Conservation (phyloP, 2,797 vertebrate genomes). For the Gambusia yucatana region DNA sequence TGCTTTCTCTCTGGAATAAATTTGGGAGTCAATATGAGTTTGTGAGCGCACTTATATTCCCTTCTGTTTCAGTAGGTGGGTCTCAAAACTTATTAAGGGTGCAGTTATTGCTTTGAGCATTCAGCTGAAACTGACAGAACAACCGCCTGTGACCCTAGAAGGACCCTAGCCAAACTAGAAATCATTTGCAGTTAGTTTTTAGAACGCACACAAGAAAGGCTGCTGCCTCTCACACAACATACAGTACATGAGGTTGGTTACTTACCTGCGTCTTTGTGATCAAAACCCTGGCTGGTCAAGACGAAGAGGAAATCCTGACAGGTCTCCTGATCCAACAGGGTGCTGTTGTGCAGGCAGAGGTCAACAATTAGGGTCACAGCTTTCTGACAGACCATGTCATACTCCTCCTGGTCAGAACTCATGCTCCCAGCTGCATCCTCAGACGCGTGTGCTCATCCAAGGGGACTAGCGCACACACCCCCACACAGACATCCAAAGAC, state of each 20-base stretch:
- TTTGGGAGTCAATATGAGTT: constrained; percentile 45
- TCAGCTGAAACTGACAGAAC: constrained; percentile 32
- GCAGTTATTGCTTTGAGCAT: constrained; percentile 44
- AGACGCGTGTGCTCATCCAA: constrained; percentile 75
- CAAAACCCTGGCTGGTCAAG: constrained; percentile 71
- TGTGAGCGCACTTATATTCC: constrained; percentile 51
- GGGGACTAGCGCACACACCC: constrained; percentile 65
- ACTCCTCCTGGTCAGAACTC: constrained; percentile 81
- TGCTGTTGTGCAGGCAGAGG: constrained; percentile 84
- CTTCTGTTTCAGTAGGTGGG: constrained; percentile 39
- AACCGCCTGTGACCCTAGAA: constrained; percentile 18
- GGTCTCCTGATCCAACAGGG: constrained; percentile 78
- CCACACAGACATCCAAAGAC: constrained; percentile 47
- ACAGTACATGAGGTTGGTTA: constrained; percentile 15
- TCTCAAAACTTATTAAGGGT: constrained; percentile 69
- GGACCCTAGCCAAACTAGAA: constrained; percentile 6
- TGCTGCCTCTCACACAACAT: constrained; percentile 1
- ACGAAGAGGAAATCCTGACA: constrained; percentile 84
- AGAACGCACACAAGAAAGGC: constrained; percentile 21
- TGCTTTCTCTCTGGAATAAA: constrained; percentile 44
- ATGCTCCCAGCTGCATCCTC: constrained; percentile 85
- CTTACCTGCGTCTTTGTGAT: constrained; percentile 75
- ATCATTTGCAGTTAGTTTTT: background rate
- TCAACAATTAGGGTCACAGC: constrained; percentile 86
- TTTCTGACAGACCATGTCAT: constrained; percentile 87